Base-by-base conservation (phyloP, 1,140 invertebrate genomes). In the Dolichoris vasculosae region DNA sequence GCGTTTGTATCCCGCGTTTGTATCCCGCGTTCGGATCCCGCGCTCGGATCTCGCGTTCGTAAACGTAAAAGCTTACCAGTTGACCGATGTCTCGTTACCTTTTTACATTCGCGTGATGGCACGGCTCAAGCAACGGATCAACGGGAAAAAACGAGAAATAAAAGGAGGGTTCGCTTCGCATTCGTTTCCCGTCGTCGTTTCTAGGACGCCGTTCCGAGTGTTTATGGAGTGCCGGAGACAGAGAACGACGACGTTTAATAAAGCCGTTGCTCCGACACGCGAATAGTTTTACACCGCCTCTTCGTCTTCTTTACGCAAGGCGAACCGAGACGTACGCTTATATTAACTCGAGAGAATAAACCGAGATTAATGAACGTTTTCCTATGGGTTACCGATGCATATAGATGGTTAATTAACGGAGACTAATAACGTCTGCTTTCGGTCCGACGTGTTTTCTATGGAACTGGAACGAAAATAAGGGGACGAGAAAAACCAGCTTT, bases 1-100 rank as follows among this genome's bases (percentile, higher is more conserved):
- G 85, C 85, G 80, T 79, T 38, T 75, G 69, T 67, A 75, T 83
- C 55, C 40, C 79, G 43, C 63, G 83, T 55, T 73, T 73, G 86
- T 87, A 86, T n/a, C n/a, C n/a, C n/a, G n/a, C n/a, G n/a, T n/a
- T n/a, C n/a, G n/a, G n/a, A n/a, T n/a, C n/a, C n/a, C n/a, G n/a
- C 85, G 80, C 79, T 38, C 79, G 69, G 73, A 75, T 83, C 55
- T 38, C 79, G 43, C 63, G 83, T 55, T 73, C 77, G 86, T 87
- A 86, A 89, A 89, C 64, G 82, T 78, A 55, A 20, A 63, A 87
- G 82, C 69, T 88, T 88, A 88, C 85, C 83, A 87, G 86, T 85
- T 87, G 84, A 83, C 84, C 83, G 84, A 88, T 87, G 80, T 75
- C 59, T 73, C 59, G 85, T 64, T 78, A 81, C 87, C 7, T 43